Conservation (phyloP, 2,888 invertebrate genomes). For the Pristionchus japonicus region DNA sequence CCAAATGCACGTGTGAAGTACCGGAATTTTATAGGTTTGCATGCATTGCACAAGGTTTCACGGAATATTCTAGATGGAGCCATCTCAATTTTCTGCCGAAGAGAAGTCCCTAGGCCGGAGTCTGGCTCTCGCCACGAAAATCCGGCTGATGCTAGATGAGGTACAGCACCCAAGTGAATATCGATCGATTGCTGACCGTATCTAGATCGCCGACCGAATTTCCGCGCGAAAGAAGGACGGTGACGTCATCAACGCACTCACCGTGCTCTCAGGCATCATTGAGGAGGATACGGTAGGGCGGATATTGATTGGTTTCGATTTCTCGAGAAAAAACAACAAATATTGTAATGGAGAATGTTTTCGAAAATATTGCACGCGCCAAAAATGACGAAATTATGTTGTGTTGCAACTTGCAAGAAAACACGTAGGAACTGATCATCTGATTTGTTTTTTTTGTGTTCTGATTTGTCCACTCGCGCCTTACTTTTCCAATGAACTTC, state of each 20-base stretch:
- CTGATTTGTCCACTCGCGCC: no score
- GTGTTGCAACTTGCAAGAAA: no score
- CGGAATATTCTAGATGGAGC: not conserved
- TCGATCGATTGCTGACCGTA: not conserved
- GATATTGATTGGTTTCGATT: not conserved
- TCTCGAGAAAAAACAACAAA: no score
- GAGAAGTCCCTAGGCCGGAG: not conserved
- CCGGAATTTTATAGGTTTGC: not conserved
- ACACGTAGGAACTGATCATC: no score
- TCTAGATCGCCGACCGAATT: not conserved
- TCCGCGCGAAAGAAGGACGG: not conserved
- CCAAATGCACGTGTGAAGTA: not conserved
- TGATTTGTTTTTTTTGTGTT: no score
- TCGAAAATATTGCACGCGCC: no score
- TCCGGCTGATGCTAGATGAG: constrained; percentile 20
- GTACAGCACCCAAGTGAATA: not conserved
- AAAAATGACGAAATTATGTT: no score
- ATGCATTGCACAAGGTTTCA: not conserved
- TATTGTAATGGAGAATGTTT: no score
- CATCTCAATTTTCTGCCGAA: not conserved
- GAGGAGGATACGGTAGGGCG: constrained; percentile 5
- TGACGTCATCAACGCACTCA: not conserved
- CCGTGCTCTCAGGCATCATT: not conserved
- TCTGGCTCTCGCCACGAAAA: not conserved
- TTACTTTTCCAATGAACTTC: no score